A percentile compares a stretch with the other conserved stretches of the same genome.
Conservation (phyloP, 1,140 invertebrate genomes). For the Panagrolaimus sp. region DNA sequence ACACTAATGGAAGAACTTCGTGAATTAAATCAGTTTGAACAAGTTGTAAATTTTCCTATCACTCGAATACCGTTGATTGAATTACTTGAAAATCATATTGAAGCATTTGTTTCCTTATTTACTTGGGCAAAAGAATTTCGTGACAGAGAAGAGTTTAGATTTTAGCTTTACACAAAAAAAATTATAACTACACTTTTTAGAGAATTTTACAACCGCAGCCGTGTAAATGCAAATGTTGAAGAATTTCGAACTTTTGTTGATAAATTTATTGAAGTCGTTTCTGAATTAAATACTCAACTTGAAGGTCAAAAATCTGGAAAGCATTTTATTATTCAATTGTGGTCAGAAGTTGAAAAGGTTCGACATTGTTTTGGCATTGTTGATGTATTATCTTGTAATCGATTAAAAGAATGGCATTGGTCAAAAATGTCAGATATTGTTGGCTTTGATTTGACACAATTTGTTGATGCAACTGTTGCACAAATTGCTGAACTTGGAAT, state of each 20-base stretch:
- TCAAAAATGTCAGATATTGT: constrained; percentile 40
- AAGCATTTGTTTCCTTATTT: not conserved
- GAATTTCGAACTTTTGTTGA: constrained; percentile 33
- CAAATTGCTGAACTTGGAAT: constrained; percentile 29
- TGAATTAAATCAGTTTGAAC: constrained; percentile 32
- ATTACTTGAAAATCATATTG: constrained; percentile 3
- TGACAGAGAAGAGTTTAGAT: not conserved
- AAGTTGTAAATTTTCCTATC: constrained; percentile 15
- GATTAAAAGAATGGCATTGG: constrained; percentile 34
- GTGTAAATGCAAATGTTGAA: constrained; percentile 31
- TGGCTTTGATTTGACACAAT: constrained; percentile 25
- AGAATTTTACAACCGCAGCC: constrained; percentile 24
- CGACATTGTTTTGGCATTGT: constrained; percentile 29
- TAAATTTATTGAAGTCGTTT: constrained; percentile 23
- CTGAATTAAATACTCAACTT: constrained; percentile 15
- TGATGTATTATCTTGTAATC: constrained; percentile 27
- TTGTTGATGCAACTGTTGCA: constrained; percentile 36
- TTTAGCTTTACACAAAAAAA: not conserved
- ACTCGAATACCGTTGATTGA: not conserved
- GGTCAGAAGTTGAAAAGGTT: constrained; percentile 33
- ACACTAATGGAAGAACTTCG: constrained; percentile 28
- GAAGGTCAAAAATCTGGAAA: constrained; percentile 34
- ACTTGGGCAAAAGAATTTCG: constrained; percentile 5
- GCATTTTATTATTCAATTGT: constrained; percentile 26
- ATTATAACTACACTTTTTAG: constrained; percentile 3